These are phyloP conservation scores for Cheilosia soror DNA, from an alignment of 2,888 invertebrate genomes.

Conservation along the genomic window DNA sequence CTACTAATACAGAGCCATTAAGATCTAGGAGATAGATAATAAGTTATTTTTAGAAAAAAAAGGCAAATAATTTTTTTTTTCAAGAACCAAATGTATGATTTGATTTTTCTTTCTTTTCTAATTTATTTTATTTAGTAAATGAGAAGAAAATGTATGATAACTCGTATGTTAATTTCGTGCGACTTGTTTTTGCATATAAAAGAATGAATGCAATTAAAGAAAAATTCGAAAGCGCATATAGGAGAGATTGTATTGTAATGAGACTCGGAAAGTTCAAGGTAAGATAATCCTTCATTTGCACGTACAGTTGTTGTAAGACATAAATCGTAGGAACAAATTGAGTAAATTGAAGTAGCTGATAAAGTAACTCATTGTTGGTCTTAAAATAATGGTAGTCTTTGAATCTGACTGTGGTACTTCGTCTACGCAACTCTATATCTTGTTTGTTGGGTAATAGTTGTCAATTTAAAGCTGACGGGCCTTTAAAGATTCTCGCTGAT, in stretches of 20 bases:
- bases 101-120: conserved; percentile 22
- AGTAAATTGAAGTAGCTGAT: background rate
- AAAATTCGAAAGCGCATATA: conserved; percentile 1
- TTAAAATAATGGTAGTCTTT: background rate
- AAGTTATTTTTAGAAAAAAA: background rate
- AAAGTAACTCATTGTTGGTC: background rate
- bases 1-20: conserved; percentile 9
- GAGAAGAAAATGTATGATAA: background rate
- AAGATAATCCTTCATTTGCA: conserved; percentile 54
- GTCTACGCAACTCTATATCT: no score
- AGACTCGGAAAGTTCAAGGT: conserved; percentile 30
- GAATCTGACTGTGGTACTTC: background rate
- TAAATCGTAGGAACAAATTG: conserved; percentile 5
- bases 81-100: conserved; percentile 5
- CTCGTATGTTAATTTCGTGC: conserved; percentile 5
- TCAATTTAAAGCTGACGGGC: no score
- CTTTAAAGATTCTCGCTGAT: no score
- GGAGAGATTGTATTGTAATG: conserved; percentile 10
- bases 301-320: conserved; percentile 17
- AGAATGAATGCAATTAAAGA: background rate
- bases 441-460: no score
- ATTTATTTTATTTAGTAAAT: conserved; percentile 48
- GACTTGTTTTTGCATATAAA: conserved; percentile 23
- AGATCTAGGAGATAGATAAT: no score
- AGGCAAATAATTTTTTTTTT: background rate